Evolutionary conservation across 2,113 vertebrate species (phyloP), one percentile per base, ranked within the genome.

Genomic region (Poecilia latipinna): DNA sequence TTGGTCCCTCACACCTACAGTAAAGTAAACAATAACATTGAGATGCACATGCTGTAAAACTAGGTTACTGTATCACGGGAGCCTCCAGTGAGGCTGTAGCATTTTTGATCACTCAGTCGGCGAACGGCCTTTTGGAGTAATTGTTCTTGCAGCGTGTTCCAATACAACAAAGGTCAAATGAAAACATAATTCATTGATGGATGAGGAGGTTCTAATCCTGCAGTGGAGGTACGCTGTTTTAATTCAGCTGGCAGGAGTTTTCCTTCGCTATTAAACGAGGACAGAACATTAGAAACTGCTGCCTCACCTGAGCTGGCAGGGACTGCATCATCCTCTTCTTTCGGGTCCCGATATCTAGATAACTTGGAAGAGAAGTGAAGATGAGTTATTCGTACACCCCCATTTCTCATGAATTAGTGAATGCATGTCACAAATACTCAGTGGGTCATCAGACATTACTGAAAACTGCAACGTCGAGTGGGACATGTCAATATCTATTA

Each of bases 281-380:
- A 57, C 1, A 11, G 35, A 10, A 24, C 1, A 28, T 64, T 68
- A 39, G 42, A 19, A 61, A 4, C 0, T 54, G 0, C 39, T 61
- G 44, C 5, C 85, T 91, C 93, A 97, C 97, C 95, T 95, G 94
- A 12, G 89, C 0, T 32, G 88, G 94, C 85, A 92, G 94, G 74
- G 89, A 92, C 85, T 95, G 95, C 13, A 93, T 82, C 78, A 93
- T 86, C 85, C 90, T 96, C 92, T 95, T 98, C 94, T 95, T 98
- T 82, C 91, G 95, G 62, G 95, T 94, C 33, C 95, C 95, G 68
- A 98, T 98, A 77, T 97, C 95, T 83, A 95, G 90, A 90, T 99
- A 99, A 89, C 98, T 99, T 76, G 3, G 80, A 78, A 83, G 64
- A 62, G 0, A 70, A n/a, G 3, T 15, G 31, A 61, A 2, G 0